phyloP scores from a whole-genome alignment of 2,797 vertebrate species.

The Halcyon chelicuti region DNA sequence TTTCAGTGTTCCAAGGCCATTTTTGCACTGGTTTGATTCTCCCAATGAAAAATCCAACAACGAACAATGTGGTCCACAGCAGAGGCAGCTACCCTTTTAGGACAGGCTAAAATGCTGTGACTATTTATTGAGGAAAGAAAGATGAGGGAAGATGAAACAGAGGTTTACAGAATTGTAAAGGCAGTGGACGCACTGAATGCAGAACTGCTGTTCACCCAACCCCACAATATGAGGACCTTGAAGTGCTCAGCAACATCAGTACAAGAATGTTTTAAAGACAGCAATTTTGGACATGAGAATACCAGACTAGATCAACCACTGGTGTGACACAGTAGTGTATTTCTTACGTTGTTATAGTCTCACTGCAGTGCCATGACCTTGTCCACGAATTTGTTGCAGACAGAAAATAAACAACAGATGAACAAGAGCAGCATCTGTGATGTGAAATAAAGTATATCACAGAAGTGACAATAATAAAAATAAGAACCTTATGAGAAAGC shows the following conservation, averaged over 20 bases:
- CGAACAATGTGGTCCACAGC: neutral
- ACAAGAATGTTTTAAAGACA: neutral
- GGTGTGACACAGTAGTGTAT: slow-evolving; percentile 8
- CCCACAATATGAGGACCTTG: neutral
- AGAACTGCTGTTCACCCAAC: neutral
- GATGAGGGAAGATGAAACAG: neutral
- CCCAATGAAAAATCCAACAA: neutral
- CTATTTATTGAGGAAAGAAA: neutral
- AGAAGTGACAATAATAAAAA: slow-evolving; percentile 48
- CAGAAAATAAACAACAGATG: slow-evolving; percentile 52
- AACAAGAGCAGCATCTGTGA: slow-evolving; percentile 28
- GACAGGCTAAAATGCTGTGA: neutral
- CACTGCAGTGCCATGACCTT: neutral
- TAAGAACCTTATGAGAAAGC: slow-evolving; percentile 44
- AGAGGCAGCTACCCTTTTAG: neutral
- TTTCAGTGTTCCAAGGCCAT: neutral
- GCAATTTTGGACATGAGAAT: neutral
- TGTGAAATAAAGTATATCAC: slow-evolving; percentile 20
- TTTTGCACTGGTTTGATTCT: neutral
- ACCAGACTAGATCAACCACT: neutral
- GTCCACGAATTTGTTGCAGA: slow-evolving; percentile 7
- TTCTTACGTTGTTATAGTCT: neutral
- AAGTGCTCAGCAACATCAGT: neutral
- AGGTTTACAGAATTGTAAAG: neutral
- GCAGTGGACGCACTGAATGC: neutral